Evolutionary conservation across 2,888 invertebrate species (phyloP).

Genomic region (Embidobia sp.): DNA sequence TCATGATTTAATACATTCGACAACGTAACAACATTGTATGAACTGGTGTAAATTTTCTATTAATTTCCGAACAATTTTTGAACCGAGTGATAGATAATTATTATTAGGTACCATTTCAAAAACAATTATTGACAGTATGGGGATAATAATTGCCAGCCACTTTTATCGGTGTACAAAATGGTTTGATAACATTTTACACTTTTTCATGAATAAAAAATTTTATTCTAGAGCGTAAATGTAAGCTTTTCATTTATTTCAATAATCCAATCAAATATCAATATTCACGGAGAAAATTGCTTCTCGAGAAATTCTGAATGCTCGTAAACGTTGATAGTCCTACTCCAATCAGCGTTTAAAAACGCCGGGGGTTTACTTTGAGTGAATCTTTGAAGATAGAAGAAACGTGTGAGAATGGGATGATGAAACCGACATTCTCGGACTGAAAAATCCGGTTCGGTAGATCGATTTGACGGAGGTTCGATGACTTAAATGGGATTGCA

Average conservation of each 20-base stretch:
- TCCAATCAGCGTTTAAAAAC: slow-evolving; percentile 13
- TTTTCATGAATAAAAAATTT: too few relatives aligned
- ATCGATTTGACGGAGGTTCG: slow-evolving; percentile 66
- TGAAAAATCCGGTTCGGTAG: slow-evolving; percentile 46
- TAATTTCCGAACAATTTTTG: too few relatives aligned
- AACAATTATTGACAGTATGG: too few relatives aligned
- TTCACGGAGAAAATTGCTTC: slow-evolving; percentile 2
- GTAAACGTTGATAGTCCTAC: not conserved
- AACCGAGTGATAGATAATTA: too few relatives aligned
- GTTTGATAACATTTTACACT: too few relatives aligned
- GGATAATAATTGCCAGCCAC: too few relatives aligned
- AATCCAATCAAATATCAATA: not conserved
- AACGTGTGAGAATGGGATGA: slow-evolving; percentile 23
- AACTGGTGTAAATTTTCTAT: too few relatives aligned
- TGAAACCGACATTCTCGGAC: slow-evolving; percentile 33
- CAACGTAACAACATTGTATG: too few relatives aligned
- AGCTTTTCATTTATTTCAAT: not conserved
- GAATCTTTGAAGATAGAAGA: slow-evolving; percentile 24
- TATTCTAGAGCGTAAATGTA: not conserved
- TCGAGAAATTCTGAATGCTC: not conserved
- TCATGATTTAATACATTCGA: too few relatives aligned
- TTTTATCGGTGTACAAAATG: too few relatives aligned
- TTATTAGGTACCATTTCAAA: too few relatives aligned
- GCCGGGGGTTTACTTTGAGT: slow-evolving; percentile 8
- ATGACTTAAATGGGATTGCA: slow-evolving; percentile 69